phyloP scores from a whole-genome alignment of 1,140 invertebrate species.

The Propsilocerus akamusi region DNA sequence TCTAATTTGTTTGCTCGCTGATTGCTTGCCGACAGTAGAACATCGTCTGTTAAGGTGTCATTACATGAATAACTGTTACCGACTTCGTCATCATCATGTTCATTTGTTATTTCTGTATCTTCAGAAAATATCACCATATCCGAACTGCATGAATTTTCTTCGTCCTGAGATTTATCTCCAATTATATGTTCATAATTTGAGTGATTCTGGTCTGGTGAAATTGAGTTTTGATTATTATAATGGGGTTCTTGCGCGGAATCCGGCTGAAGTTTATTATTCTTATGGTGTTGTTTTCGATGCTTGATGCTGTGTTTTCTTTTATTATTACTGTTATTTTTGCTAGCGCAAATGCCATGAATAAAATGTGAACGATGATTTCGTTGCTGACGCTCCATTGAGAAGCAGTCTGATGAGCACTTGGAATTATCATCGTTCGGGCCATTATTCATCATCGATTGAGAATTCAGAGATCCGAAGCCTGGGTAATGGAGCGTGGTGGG shows the following conservation, averaged over 20 bases:
- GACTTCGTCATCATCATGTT: neutral
- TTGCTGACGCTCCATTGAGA: neutral
- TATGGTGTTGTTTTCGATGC: neutral
- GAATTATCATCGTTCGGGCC: no score
- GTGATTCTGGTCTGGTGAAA: neutral
- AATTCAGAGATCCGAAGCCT: neutral
- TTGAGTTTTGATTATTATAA: neutral
- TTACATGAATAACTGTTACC: slow-evolving; percentile 1
- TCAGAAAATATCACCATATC: neutral
- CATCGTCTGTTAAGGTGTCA: neutral
- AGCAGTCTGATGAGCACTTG: neutral
- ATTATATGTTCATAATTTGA: slow-evolving; percentile 1
- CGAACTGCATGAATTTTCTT: neutral
- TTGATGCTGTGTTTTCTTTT: neutral
- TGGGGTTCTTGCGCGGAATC: neutral
- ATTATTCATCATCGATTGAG: neutral
- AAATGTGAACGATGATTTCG: slow-evolving; percentile 1
- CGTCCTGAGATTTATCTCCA: neutral
- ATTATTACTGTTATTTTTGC: neutral
- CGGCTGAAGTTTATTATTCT: neutral
- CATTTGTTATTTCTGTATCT: neutral
- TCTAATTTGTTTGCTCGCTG: neutral
- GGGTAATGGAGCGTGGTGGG: neutral
- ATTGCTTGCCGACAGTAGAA: neutral
- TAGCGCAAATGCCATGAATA: neutral